Conservation (phyloP, 1,140 invertebrate species). For the Holcopasites calliopsidis region DNA sequence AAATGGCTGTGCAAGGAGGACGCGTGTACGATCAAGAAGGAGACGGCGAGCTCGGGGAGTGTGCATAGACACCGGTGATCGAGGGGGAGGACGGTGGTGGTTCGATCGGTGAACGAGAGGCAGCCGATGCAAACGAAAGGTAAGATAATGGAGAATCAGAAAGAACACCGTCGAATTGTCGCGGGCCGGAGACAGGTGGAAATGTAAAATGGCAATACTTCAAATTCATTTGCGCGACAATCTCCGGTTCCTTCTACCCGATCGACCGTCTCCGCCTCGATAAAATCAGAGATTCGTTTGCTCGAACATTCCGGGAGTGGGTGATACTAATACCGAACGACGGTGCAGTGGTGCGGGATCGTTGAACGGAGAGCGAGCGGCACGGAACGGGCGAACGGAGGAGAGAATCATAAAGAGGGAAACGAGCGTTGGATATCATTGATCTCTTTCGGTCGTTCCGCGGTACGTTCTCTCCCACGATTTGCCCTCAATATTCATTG, state of each 20-base stretch:
- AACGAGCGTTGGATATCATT: not conserved
- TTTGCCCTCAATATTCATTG: constrained; percentile 54
- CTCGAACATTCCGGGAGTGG: not conserved
- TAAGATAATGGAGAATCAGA: constrained; percentile 58
- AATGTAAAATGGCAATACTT: constrained; percentile 66
- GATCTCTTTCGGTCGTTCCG: constrained; percentile 21
- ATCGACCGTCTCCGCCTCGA: constrained; percentile 20
- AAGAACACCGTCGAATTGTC: constrained; percentile 38
- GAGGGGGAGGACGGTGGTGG: not conserved
- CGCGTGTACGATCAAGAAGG: not conserved
- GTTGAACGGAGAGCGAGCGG: not conserved
- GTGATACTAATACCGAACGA: constrained; percentile 15
- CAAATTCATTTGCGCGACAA: constrained; percentile 67
- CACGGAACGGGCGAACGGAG: not conserved
- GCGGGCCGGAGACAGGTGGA: constrained; percentile 52
- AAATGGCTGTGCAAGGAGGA: constrained; percentile 10
- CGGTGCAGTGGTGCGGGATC: not conserved
- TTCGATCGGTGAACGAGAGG: not conserved
- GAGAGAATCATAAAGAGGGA: not conserved
- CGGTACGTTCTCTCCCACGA: constrained; percentile 42
- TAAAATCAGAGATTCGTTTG: constrained; percentile 57
- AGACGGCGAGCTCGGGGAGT: not conserved
- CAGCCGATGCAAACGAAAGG: constrained; percentile 8
- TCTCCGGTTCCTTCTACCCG: constrained; percentile 61
- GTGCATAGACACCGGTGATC: not conserved